phyloP scores from a whole-genome alignment of 2,797 vertebrate species.

The Choloepus didactylus region DNA sequence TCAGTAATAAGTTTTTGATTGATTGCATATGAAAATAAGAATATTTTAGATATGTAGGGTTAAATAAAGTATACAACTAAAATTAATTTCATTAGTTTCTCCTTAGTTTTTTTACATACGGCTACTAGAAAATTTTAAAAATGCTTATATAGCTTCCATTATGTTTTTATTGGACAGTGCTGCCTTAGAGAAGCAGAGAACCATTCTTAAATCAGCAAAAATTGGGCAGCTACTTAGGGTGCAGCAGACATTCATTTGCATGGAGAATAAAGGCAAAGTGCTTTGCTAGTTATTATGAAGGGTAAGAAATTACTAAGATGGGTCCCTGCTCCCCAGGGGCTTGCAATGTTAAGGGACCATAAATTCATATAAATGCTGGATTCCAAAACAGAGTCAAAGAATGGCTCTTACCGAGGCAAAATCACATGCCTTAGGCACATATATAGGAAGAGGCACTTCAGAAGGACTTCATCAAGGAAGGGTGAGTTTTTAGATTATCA shows the following conservation, averaged over 20 bases:
- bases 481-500: background rate
- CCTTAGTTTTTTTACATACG: background rate
- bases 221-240: background rate
- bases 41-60: background rate
- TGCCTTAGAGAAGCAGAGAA: background rate
- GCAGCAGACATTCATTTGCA: background rate
- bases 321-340: background rate
- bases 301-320: background rate
- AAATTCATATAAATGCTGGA: background rate
- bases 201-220: background rate
- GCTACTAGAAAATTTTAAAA: background rate
- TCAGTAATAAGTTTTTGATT: background rate
- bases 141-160: background rate
- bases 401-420: background rate
- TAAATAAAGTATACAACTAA: background rate
- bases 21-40: background rate
- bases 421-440: background rate
- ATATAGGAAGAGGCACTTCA: background rate
- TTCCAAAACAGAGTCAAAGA: background rate
- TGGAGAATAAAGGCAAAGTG: background rate
- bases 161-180: background rate
- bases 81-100: background rate
- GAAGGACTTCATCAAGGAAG: background rate
- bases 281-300: background rate
- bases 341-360: no score